A percentile compares a stretch with the other conserved stretches of the same genome.
These are phyloP conservation scores for Pterois miles DNA, from an alignment of 2,797 vertebrate species.

Conservation along the genomic window DNA sequence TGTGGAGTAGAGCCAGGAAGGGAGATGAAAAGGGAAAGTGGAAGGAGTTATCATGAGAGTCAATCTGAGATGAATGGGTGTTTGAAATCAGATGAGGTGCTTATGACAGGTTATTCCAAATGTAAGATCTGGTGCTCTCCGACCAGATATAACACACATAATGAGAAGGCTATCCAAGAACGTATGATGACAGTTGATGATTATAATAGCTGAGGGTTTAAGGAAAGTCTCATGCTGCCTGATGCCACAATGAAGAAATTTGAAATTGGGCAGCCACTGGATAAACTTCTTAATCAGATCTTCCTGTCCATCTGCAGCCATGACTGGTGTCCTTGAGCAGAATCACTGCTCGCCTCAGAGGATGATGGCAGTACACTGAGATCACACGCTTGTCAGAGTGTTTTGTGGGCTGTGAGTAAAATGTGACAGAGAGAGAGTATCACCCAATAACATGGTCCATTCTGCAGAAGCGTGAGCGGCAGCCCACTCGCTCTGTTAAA, in stretches of 20 bases:
- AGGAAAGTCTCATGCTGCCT: neutral
- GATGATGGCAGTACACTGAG: neutral
- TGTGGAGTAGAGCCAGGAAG: neutral
- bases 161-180: neutral
- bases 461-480: slow-evolving; percentile 7
- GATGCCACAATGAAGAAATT: neutral
- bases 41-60: slow-evolving; percentile 10
- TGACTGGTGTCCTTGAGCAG: neutral
- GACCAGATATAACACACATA: neutral
- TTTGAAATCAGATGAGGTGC: neutral
- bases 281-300: neutral
- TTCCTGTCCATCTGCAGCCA: neutral
- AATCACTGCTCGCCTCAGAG: neutral
- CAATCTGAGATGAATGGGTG: neutral
- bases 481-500: slow-evolving; percentile 34
- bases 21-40: slow-evolving; percentile 2
- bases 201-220: neutral
- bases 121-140: neutral
- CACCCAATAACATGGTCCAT: slow-evolving; percentile 15
- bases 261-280: neutral
- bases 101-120: neutral
- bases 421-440: slow-evolving; percentile 20
- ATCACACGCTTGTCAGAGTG: slow-evolving; percentile 39
- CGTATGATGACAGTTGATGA: neutral
- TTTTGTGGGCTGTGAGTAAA: slow-evolving; percentile 30